A percentile compares a stretch with the other conserved stretches of the same genome.
Conservation (phyloP, 2,113 vertebrate species). For the Heterotis niloticus region DNA sequence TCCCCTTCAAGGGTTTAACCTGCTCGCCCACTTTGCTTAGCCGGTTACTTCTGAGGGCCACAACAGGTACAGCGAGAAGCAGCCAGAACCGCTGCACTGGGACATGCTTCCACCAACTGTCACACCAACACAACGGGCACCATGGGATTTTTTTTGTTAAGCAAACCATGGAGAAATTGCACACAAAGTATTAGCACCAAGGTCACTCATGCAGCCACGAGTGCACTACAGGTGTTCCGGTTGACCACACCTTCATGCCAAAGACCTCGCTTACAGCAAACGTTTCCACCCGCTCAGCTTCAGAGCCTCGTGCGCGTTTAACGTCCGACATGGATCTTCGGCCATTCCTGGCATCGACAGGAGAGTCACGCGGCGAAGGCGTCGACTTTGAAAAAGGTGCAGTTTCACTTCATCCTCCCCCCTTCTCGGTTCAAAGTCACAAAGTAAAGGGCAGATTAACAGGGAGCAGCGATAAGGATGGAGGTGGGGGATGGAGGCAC, state of each 20-base stretch:
- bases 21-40: neutral
- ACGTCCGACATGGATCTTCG: too few species aligned
- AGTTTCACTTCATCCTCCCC: neutral
- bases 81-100: neutral
- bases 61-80: neutral
- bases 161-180: too few species aligned
- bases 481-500: neutral
- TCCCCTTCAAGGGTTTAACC: neutral
- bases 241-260: too few species aligned
- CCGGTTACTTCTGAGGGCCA: neutral
- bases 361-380: neutral
- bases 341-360: neutral
- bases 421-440: neutral
- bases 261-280: too few species aligned
- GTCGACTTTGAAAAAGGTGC: slow-evolving; percentile 1
- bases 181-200: neutral
- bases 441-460: neutral
- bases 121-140: neutral
- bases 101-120: neutral
- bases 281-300: too few species aligned
- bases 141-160: too few species aligned
- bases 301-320: too few species aligned
- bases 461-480: neutral
- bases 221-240: too few species aligned
- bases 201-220: too few species aligned